Evolutionary conservation across 2,797 vertebrate genomes (phyloP).

Genomic region (Aplochiton taeniatus): DNA sequence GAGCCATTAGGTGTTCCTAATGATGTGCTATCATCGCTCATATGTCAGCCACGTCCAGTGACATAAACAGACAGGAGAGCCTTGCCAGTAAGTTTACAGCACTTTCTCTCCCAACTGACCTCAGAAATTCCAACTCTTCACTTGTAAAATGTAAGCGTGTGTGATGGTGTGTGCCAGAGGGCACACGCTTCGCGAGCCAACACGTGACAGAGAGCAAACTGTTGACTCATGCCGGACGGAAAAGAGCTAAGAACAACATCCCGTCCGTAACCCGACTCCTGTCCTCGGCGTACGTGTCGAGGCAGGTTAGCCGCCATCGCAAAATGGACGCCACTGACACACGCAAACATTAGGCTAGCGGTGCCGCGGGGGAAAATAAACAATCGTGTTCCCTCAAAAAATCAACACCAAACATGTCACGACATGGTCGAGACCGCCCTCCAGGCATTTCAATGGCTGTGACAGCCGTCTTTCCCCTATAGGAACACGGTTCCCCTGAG

Average conservation of each 20-base stretch:
- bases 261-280: too few relatives aligned
- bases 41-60: slow-evolving; percentile 13
- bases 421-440: too few relatives aligned
- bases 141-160: too few relatives aligned
- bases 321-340: background rate
- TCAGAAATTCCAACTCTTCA: slow-evolving; percentile 19
- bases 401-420: too few relatives aligned
- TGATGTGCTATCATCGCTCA: slow-evolving; percentile 18
- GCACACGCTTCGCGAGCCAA: too few relatives aligned
- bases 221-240: too few relatives aligned
- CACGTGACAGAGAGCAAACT: too few relatives aligned
- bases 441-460: too few relatives aligned
- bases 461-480: too few relatives aligned
- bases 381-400: slow-evolving; percentile 2
- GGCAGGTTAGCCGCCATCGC: slow-evolving; percentile 29
- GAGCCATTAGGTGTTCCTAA: background rate
- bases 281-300: slow-evolving; percentile 20
- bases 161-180: too few relatives aligned
- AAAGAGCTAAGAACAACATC: too few relatives aligned
- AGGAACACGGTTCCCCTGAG: slow-evolving; percentile 11
- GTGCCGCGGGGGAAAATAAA: slow-evolving; percentile 4
- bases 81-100: slow-evolving; percentile 13
- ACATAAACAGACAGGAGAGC: slow-evolving; percentile 24
- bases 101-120: slow-evolving; percentile 12
- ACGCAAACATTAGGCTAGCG: slow-evolving; percentile 22